Conservation (phyloP, 2,888 invertebrate species). For the Drosophila formosana region DNA sequence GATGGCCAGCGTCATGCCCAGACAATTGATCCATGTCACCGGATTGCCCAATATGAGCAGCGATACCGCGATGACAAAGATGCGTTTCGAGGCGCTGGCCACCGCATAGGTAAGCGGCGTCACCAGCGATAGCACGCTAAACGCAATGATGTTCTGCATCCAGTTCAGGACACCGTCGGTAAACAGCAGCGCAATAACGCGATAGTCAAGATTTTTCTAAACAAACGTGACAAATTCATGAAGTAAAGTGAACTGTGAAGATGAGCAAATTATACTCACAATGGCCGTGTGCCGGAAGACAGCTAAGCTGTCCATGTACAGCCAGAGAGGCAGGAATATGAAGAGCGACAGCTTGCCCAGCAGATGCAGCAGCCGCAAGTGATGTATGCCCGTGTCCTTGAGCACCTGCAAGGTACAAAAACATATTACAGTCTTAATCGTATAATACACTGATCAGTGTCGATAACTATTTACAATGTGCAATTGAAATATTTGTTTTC, state of each 20-base stretch:
- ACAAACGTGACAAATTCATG: neutral
- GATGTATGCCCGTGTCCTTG: conserved; percentile 95
- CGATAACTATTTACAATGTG: too few relatives aligned
- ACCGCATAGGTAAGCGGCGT: conserved; percentile 98
- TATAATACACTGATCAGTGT: too few relatives aligned
- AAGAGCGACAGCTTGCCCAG: conserved; percentile 92
- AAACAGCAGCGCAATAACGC: conserved; percentile 88
- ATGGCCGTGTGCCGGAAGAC: conserved; percentile 88
- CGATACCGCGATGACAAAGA: conserved; percentile 95
- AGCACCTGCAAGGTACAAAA: conserved; percentile 87
- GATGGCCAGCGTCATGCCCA: conserved; percentile 96
- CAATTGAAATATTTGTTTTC: too few relatives aligned
- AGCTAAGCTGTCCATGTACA: conserved; percentile 88
- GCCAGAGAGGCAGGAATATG: conserved; percentile 94
- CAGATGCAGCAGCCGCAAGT: conserved; percentile 92
- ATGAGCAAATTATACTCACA: conserved; percentile 86
- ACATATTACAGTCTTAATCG: neutral
- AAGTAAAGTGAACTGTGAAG: neutral
- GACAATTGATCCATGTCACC: conserved; percentile 93
- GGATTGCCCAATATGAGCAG: conserved; percentile 95
- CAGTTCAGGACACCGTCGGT: conserved; percentile 95
- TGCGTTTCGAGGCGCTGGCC: conserved; percentile 97
- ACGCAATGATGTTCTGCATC: conserved; percentile 97
- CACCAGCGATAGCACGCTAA: conserved; percentile 95
- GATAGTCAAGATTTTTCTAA: conserved; percentile 86